Evolutionary conservation across 2,797 vertebrate species (phyloP).

Genomic region (Pangasius larnaudii): DNA sequence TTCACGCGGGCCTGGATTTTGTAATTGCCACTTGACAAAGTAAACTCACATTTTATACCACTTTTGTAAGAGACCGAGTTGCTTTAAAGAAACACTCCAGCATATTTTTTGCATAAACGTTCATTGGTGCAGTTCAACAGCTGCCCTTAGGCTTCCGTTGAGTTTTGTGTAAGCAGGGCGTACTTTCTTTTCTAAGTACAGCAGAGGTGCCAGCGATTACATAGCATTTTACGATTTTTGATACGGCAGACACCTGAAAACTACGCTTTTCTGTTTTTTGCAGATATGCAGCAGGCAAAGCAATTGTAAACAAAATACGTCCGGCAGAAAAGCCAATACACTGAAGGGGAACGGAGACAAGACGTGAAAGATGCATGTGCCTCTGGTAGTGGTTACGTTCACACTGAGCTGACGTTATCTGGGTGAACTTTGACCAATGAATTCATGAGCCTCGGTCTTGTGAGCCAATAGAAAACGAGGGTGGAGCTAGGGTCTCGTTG

Average conservation of each 20-base stretch:
- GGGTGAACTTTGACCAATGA: background rate
- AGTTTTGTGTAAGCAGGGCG: background rate
- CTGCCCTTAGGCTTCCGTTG: background rate
- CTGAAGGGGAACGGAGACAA: background rate
- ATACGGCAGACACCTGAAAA: background rate
- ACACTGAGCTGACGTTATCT: background rate
- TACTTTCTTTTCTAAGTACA: background rate
- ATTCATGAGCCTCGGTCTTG: background rate
- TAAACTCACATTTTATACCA: conserved; percentile 5
- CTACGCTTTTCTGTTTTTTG: background rate
- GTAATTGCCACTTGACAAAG: background rate
- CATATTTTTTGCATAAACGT: background rate
- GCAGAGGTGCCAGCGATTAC: background rate
- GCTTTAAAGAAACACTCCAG: background rate
- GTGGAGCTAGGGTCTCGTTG: background rate
- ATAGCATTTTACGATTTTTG: background rate
- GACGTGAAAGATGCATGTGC: background rate
- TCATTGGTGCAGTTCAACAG: background rate
- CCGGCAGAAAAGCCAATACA: background rate
- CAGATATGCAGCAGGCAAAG: background rate
- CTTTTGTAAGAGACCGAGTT: conserved; percentile 11
- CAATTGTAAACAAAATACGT: no score
- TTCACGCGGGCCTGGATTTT: background rate
- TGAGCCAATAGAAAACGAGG: background rate
- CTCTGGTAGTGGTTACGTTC: background rate